Evolutionary conservation across 2,888 invertebrate species (phyloP), one percentile per base, ranked within the genome.

Genomic region (Gari tellinella): DNA sequence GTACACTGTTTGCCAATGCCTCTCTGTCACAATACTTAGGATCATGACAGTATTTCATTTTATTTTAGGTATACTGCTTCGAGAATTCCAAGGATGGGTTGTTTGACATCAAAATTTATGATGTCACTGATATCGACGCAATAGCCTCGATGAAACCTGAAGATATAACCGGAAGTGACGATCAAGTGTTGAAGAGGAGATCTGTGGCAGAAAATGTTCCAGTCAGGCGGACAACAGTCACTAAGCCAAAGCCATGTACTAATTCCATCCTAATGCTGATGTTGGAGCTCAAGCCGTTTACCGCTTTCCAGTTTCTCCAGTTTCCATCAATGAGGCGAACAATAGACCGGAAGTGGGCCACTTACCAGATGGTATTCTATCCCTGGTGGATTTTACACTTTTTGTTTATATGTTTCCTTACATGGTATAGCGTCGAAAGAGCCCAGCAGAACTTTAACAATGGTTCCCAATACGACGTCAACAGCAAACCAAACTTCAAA

Each of bases 61-160:
- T 72, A 48, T 79, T 72, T 17, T 66, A 84, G 69, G 81, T 79
- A 1, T 87, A 86, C 58, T 80, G 83, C 56, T 69, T 65, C 41
- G 73, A 82, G 7, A 82, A 84, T 49, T 56, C 73, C n/a, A 77
- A 82, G 45, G 86, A 87, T 52, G 87, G 87, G 15, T 55, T 86
- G 25, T 86, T 85, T 65, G 86, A 87, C 58, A 80, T 84, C 19
- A 81, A 85, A 37, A 66, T 82, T n/a, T 86, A 81, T 62, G 87
- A 87, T 62, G 79, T 87, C 51, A 84, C 87, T 10, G 87, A 87
- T 52, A 82, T 87, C 10, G 86, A 87, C 66, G 77, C 84, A 5
- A 78, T 85, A n/a, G 66, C 83, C 2, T 70, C 66, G 10, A 62
- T 73, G 58, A 64, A 31, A 31, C 12, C 23, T 1, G 40, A 38